Evolutionary conservation across 2,888 invertebrate species (phyloP), one percentile per base, ranked within the genome.

Genomic region (Deladenus siricidicola): DNA sequence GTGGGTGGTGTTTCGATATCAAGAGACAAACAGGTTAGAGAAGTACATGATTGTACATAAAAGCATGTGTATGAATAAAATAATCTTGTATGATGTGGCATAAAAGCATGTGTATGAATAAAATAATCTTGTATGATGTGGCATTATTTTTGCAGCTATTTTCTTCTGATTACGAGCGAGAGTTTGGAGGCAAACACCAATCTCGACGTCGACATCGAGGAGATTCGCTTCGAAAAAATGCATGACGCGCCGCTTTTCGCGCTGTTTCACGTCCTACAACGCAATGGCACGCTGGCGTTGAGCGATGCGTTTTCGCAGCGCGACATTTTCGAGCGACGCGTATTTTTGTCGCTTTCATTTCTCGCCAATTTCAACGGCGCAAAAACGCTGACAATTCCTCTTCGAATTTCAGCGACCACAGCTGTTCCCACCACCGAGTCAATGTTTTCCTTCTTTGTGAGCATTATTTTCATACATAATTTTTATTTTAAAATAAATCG

Each of bases 131-230:
- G n/a, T n/a, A n/a, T n/a, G n/a, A n/a, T n/a, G n/a, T n/a, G 1
- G 21, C 21, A 47, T 2, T 23, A 63, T 42, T 24, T 39, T 8
- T 52, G n/a, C n/a, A 26, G 47, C 8, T n/a, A 10, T 21, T 53
- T 49, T 28, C 28, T 52, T 42, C 56, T 47, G 43, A 58, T 67
- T 48, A 30, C 28, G 64, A 3, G 47, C 60, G 52, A 54, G 19
- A 70, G 70, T 49, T 58, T 74, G 42, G 67, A 68, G 6, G 69
- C 72, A 10, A 34, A 54, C 24, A 71, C 72, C 1, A 73, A 71
- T 59, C 23, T 71, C 42, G 71, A 73, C 60, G 67, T 71, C 14
- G 62, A 61, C 42, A 42, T 56, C 8, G 58, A 57, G 14, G 67
- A 69, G 14, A 68, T 74, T 28, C 56, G 64, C 28, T 74, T 68